Conservation (phyloP, 2,888 invertebrate genomes). For the Tolmerus cingulatus region DNA sequence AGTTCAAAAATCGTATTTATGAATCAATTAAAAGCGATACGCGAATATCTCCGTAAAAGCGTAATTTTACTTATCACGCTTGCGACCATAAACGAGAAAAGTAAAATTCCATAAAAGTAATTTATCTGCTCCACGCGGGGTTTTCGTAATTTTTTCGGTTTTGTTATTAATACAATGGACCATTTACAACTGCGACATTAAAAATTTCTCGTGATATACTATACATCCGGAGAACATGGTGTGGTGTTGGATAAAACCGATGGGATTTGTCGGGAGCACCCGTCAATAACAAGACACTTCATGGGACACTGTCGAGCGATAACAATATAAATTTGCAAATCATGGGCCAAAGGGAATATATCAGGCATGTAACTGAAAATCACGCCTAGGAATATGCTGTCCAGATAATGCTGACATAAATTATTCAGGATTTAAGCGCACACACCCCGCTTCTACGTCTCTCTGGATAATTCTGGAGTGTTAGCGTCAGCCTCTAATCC, state of each 20-base stretch:
- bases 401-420: constrained; percentile 27
- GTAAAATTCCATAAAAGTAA: not conserved
- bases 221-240: not conserved
- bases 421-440: constrained; percentile 11
- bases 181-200: not conserved
- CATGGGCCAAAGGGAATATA: constrained; percentile 19
- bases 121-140: not conserved
- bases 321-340: constrained; percentile 31
- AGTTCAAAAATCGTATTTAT: not conserved
- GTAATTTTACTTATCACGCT: not conserved
- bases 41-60: not conserved
- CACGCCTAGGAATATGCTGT: constrained; percentile 22
- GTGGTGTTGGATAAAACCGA: not conserved
- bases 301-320: not conserved
- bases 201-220: not conserved
- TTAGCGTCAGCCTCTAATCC: not conserved
- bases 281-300: constrained; percentile 12
- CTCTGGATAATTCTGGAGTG: not conserved
- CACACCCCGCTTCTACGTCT: not conserved
- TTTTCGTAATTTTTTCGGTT: not conserved
- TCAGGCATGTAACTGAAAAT: constrained; percentile 6
- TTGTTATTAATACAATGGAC: not conserved
- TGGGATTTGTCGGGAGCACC: not conserved
- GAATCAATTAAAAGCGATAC: not conserved
- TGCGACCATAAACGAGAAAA: not conserved